Percentiles rank a stretch among this genome's conserved stretches.
These are phyloP conservation scores for Bergia sp. DNA, from an alignment of 92 coral and sea anemone species.

Conservation along the genomic window DNA sequence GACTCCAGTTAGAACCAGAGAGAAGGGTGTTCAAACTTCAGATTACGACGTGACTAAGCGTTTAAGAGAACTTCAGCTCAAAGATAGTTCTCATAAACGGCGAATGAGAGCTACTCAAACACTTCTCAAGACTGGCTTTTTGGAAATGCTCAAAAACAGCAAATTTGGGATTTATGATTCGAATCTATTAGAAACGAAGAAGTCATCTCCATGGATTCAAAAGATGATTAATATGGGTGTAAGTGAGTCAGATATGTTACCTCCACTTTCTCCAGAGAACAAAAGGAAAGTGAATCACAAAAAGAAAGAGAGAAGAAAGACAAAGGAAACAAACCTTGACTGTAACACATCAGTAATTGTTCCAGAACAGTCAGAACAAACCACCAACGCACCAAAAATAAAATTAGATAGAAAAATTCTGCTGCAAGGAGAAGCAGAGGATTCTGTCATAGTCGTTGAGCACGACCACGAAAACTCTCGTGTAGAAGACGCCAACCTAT, in stretches of 20 bases:
- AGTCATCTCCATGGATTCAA: slow-evolving; percentile 71
- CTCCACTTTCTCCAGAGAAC: slow-evolving; percentile 49
- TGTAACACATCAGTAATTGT: background rate
- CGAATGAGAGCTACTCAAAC: slow-evolving; percentile 9
- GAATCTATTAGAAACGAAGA: slow-evolving; percentile 45
- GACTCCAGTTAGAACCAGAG: background rate
- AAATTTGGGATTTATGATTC: slow-evolving; percentile 76
- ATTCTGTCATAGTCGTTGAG: slow-evolving; percentile 64
- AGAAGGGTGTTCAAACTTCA: slow-evolving; percentile 7
- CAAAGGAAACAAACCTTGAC: background rate
- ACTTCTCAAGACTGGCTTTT: slow-evolving; percentile 52
- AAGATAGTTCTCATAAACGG: background rate
- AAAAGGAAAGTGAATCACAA: slow-evolving; percentile 9
- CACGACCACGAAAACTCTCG: slow-evolving; percentile 51
- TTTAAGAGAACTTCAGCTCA: slow-evolving; percentile 29
- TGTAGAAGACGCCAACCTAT: slow-evolving; percentile 46
- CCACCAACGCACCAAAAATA: background rate
- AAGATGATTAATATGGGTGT: slow-evolving; percentile 63
- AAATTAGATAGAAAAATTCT: background rate
- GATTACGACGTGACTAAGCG: slow-evolving; percentile 7
- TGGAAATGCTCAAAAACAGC: slow-evolving; percentile 78
- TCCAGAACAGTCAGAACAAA: slow-evolving; percentile 36
- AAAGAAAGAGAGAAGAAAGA: background rate
- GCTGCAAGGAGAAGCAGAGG: slow-evolving; percentile 50
- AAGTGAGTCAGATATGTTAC: slow-evolving; percentile 64